A percentile compares a stretch with the other conserved stretches of the same genome.
Conservation (phyloP, 2,797 vertebrate genomes). For the Mormyrops attenuatus region DNA sequence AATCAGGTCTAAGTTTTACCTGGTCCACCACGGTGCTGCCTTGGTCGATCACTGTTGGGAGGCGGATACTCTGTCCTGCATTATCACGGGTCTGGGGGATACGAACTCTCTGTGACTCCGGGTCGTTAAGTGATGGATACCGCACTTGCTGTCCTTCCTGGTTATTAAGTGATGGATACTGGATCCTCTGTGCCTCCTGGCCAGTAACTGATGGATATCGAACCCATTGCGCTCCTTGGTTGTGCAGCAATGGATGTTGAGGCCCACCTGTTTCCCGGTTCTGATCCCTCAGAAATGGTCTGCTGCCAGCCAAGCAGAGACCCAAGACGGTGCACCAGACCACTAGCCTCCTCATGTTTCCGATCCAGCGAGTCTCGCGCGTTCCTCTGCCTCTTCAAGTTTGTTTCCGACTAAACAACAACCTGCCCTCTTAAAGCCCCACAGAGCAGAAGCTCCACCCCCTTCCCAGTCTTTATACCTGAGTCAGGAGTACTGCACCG, state of each 20-base stretch:
- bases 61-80: conserved; percentile 39
- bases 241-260: conserved; percentile 34
- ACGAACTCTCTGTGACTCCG: neutral
- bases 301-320: conserved; percentile 54
- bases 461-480: conserved; percentile 61
- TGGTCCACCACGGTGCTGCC: conserved; percentile 40
- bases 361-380: conserved; percentile 29
- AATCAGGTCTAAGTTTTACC: conserved; percentile 47
- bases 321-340: conserved; percentile 58
- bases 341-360: conserved; percentile 48
- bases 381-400: conserved; percentile 46
- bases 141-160: conserved; percentile 36
- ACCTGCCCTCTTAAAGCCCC: conserved; percentile 60
- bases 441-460: conserved; percentile 45
- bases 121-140: conserved; percentile 46
- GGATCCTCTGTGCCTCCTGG: conserved; percentile 24
- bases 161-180: conserved; percentile 23
- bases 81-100: neutral
- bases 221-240: conserved; percentile 25
- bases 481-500: conserved; percentile 65
- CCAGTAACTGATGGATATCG: conserved; percentile 20
- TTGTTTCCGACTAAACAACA: conserved; percentile 42
- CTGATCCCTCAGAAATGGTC: conserved; percentile 42
- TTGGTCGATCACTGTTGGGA: conserved; percentile 42
- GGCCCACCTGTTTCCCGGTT: conserved; percentile 29